Conservation (phyloP, 2,113 vertebrate genomes). For the Epinephelus fuscoguttatus region DNA sequence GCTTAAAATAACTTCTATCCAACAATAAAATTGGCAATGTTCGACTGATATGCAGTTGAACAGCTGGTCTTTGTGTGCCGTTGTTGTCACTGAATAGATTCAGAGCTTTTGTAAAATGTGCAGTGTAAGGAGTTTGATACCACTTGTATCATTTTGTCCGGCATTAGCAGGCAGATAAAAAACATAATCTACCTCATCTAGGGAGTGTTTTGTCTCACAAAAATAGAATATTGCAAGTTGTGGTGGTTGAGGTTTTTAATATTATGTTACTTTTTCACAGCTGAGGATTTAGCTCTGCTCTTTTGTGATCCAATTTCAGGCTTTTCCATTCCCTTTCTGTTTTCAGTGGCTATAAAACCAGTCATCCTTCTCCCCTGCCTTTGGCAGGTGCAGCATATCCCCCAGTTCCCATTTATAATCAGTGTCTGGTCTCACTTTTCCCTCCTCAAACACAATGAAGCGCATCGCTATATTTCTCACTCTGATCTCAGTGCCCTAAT, state of each 20-base stretch:
- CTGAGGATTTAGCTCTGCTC: background rate
- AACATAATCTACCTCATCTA: background rate
- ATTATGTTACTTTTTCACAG: constrained; percentile 15
- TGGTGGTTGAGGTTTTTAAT: background rate
- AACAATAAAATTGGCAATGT: background rate
- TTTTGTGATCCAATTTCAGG: constrained; percentile 38
- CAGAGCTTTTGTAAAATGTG: constrained; percentile 3
- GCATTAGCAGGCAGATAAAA: background rate
- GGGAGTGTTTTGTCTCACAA: background rate
- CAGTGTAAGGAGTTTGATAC: background rate
- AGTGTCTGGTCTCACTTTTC: constrained; percentile 3
- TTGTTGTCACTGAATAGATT: background rate
- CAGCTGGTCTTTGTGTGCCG: constrained; percentile 26
- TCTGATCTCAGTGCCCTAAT: constrained; percentile 21
- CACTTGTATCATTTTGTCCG: background rate
- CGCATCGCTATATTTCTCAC: constrained; percentile 19
- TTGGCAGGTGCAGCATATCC: constrained; percentile 27
- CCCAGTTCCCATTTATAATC: constrained; percentile 41
- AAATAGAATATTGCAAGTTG: background rate
- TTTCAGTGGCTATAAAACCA: constrained; percentile 44
- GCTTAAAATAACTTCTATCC: constrained; percentile 44
- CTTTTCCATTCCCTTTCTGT: constrained; percentile 21
- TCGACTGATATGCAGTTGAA: constrained; percentile 6
- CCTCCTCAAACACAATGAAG: constrained; percentile 35
- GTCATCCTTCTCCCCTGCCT: constrained; percentile 29